phyloP scores from a whole-genome alignment of 1,140 invertebrate genomes.

The Leptopilina clavipes region DNA sequence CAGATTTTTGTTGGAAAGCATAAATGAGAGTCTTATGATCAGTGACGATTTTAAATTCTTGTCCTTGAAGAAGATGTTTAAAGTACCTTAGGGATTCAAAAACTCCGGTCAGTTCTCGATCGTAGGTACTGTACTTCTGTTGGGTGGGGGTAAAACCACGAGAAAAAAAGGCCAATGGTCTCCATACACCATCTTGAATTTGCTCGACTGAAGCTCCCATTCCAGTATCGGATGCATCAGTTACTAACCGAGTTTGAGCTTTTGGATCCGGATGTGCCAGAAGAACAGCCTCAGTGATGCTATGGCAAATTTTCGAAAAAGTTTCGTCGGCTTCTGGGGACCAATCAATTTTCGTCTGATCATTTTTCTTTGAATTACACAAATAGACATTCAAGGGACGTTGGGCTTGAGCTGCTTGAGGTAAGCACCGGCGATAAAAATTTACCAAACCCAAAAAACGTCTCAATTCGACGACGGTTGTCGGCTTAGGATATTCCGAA shows the following conservation, averaged over 20 bases:
- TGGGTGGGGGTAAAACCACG: neutral
- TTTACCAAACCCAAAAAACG: constrained; percentile 48
- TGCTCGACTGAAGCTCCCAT: neutral
- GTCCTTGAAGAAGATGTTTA: neutral
- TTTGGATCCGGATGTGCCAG: neutral
- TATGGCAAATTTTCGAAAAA: neutral
- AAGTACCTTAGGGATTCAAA: constrained; percentile 8
- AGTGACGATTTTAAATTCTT: neutral
- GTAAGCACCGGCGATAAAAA: constrained; percentile 49
- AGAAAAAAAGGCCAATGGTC: constrained; percentile 1
- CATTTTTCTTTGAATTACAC: neutral
- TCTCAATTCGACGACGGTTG: constrained; percentile 28
- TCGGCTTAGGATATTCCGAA: constrained; percentile 5
- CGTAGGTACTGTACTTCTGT: constrained; percentile 25
- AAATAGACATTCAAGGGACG: neutral
- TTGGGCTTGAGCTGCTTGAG: constrained; percentile 27
- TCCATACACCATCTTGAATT: neutral
- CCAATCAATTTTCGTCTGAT: neutral
- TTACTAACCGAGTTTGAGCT: neutral
- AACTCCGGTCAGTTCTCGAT: constrained; percentile 21
- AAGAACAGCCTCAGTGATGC: neutral
- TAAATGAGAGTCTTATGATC: constrained; percentile 35
- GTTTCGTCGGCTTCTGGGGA: neutral
- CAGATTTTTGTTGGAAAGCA: constrained; percentile 22
- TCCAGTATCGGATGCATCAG: no score